phyloP scores from a whole-genome alignment of 2,888 invertebrate genomes.

The Lysandra bellargus region DNA sequence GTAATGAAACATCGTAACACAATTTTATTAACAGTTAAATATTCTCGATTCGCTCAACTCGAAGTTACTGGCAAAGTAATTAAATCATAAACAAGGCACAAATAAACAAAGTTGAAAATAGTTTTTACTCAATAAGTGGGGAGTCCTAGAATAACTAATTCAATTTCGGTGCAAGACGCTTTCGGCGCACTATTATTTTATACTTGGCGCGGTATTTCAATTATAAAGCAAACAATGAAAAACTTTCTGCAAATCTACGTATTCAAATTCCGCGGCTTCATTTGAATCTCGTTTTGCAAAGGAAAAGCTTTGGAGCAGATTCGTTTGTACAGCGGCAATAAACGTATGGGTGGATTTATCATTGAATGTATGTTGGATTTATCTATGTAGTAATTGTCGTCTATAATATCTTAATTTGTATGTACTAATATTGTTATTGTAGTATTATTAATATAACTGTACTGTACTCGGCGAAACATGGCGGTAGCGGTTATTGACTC shows the following conservation, averaged over 20 bases:
- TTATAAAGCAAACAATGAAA: constrained; percentile 37
- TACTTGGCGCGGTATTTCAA: constrained; percentile 34
- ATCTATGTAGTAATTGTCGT: neutral
- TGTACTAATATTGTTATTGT: too few species aligned
- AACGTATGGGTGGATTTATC: constrained; percentile 5
- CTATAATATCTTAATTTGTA: neutral
- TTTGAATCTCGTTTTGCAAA: constrained; percentile 22
- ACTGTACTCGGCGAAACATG: too few species aligned
- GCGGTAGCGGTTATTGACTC: too few species aligned
- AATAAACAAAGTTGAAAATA: constrained; percentile 33
- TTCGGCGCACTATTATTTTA: constrained; percentile 33
- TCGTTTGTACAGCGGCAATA: constrained; percentile 9
- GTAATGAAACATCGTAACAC: neutral
- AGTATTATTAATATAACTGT: neutral
- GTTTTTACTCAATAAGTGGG: constrained; percentile 32
- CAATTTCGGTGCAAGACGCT: constrained; percentile 32
- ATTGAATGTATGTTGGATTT: neutral
- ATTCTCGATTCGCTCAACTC: neutral
- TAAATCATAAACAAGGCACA: constrained; percentile 32
- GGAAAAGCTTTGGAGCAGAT: neutral
- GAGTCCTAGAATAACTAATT: constrained; percentile 32
- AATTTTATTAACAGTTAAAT: neutral
- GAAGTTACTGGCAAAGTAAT: neutral
- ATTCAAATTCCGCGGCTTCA: constrained; percentile 27
- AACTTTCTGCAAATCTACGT: constrained; percentile 32